phyloP scores from a whole-genome alignment of 2,797 vertebrate genomes.

The Rhinichthys osculus region DNA sequence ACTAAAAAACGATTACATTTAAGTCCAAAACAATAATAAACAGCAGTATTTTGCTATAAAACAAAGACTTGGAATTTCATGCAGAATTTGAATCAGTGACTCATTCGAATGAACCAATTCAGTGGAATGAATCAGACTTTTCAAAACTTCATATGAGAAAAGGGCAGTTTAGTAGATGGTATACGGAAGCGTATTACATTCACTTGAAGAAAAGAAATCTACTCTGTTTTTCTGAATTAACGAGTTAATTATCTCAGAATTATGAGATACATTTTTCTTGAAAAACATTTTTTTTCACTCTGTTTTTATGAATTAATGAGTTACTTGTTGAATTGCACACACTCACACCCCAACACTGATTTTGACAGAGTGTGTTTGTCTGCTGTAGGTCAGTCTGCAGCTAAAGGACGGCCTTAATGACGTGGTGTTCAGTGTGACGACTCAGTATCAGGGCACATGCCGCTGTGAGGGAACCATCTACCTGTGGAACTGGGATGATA shows the following conservation, averaged over 20 bases:
- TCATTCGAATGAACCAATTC: neutral
- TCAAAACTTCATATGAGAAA: neutral
- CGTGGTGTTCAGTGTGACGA: constrained; percentile 87
- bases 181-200: too few relatives aligned
- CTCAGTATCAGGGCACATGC: constrained; percentile 88
- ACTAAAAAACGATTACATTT: neutral
- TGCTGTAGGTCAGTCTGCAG: constrained; percentile 82
- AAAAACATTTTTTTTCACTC: too few relatives aligned
- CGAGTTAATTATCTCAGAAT: too few relatives aligned
- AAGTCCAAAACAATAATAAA: neutral
- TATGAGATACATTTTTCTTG: too few relatives aligned
- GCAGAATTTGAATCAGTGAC: neutral
- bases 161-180: neutral
- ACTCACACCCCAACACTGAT: neutral
- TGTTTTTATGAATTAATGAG: too few relatives aligned
- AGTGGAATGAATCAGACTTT: neutral
- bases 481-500: constrained; percentile 89
- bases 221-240: too few relatives aligned
- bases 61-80: neutral
- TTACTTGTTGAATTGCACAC: neutral
- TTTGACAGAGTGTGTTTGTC: neutral
- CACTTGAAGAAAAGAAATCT: too few relatives aligned
- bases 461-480: constrained; percentile 90
- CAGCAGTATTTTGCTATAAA: neutral
- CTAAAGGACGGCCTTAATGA: constrained; percentile 87